Evolutionary conservation across 2,888 invertebrate genomes (phyloP), one percentile per base, ranked within the genome.

Genomic region (Therioaphis trifolii): DNA sequence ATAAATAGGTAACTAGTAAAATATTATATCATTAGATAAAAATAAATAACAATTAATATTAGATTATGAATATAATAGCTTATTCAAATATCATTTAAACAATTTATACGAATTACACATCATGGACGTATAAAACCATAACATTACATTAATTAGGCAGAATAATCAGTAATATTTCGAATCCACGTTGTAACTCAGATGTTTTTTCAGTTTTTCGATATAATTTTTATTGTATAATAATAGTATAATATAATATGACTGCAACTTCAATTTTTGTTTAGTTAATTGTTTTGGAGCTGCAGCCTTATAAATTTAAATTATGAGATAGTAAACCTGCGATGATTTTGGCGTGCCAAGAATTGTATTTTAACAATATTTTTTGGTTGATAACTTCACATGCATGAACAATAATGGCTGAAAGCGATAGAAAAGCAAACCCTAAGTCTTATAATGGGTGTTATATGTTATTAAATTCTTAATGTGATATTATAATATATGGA

Each of bases 31-130:
- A 29, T 49, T 52, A 68, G 52, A 77, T 40, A 66, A 66, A 77
- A 52, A 40, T 24, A 68, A 78, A 40, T 78, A 78, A 78, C 66
- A 66, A 66, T 46, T n/a, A 52, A 29, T 27, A 46, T 69, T 29
- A 18, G 12, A 1, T 66, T 77, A 66, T 0, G 18, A 77, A 5
- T 66, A 66, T 15, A 77, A 29, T 63, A 58, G 77, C 29, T 66
- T 21, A 5, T 66, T 29, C 29, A 49, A 21, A 43, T 21, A 68
- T 43, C 40, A 68, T 68, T 43, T 15, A n/a, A n/a, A n/a, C 4
- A 18, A 43, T 35, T 49, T 35, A n/a, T n/a, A 46, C 11, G 12
- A 18, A 5, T 40, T 24, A 75, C 4, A 63, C 21, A 46, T 46
- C 0, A 35, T 21, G 9, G 55, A 40, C 21, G 58, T 27, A 43